Evolutionary conservation across 2,797 vertebrate genomes (phyloP).

Genomic region (Scleropages formosus): DNA sequence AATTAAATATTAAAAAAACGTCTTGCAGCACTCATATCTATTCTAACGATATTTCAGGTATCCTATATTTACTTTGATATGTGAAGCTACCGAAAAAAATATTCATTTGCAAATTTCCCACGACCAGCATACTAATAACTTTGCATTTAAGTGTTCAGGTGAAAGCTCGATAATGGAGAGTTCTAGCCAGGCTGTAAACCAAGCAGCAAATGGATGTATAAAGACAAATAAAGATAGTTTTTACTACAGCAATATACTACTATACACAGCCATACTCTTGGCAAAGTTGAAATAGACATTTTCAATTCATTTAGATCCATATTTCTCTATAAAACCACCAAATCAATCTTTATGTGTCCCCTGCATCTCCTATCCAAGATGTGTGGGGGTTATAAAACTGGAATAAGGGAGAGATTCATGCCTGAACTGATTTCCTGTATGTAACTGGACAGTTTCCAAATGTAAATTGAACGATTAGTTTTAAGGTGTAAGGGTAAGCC

Average conservation of each 20-base stretch:
- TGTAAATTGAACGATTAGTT: constrained; percentile 59
- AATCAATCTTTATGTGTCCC: constrained; percentile 75
- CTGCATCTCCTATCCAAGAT: constrained; percentile 61
- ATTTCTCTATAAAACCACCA: constrained; percentile 67
- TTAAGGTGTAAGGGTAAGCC: constrained; percentile 56
- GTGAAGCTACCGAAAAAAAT: constrained; percentile 39
- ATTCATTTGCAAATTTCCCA: constrained; percentile 1
- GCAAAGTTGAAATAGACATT: constrained; percentile 62
- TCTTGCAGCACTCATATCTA: background rate
- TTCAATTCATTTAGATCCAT: constrained; percentile 62
- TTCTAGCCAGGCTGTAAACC: too few relatives aligned
- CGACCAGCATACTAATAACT: too few relatives aligned
- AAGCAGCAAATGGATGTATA: background rate
- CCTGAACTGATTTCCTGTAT: constrained; percentile 58
- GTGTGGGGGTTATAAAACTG: constrained; percentile 5
- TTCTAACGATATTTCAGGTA: background rate
- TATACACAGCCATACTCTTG: constrained; percentile 26
- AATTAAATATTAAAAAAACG: constrained; percentile 39
- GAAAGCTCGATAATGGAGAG: constrained; percentile 46
- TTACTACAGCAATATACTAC: constrained; percentile 3
- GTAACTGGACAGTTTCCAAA: constrained; percentile 54
- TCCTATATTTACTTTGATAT: constrained; percentile 13
- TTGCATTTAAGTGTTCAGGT: constrained; percentile 43
- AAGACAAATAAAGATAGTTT: background rate
- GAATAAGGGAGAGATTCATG: background rate